These are phyloP conservation scores for Tiaroga cobitis DNA, from an alignment of 2,797 vertebrate species.

Conservation along the genomic window DNA sequence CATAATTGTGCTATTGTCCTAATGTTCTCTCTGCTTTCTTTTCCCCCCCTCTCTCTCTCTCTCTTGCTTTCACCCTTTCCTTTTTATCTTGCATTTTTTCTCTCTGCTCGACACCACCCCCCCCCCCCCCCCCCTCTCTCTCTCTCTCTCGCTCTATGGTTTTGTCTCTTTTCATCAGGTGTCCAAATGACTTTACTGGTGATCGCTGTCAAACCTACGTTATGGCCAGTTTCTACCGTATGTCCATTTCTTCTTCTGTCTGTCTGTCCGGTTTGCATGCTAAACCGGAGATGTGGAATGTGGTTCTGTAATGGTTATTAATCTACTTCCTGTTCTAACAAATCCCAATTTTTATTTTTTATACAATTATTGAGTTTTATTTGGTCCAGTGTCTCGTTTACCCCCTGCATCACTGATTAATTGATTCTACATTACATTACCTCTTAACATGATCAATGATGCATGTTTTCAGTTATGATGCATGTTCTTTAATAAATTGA, in stretches of 20 bases:
- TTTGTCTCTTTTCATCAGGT: slow-evolving; percentile 92
- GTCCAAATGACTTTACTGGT: slow-evolving; percentile 99
- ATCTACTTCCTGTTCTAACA: slow-evolving; percentile 50
- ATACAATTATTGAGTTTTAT: not conserved
- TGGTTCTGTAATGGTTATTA: slow-evolving; percentile 58
- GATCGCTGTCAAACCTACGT: slow-evolving; percentile 99
- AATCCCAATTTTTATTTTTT: not conserved
- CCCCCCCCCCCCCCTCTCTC: slow-evolving; percentile 76
- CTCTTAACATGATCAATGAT: slow-evolving; percentile 44
- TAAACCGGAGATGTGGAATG: slow-evolving; percentile 63
- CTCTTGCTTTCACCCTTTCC: slow-evolving; percentile 44
- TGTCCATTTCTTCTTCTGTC: slow-evolving; percentile 91
- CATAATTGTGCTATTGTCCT: slow-evolving; percentile 79
- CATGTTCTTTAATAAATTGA: slow-evolving; percentile 48
- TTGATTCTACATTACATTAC: slow-evolving; percentile 7
- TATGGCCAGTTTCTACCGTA: slow-evolving; percentile 99
- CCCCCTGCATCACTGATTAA: slow-evolving; percentile 29
- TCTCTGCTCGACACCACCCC: slow-evolving; percentile 77
- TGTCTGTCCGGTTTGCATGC: slow-evolving; percentile 68
- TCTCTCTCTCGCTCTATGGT: slow-evolving; percentile 88
- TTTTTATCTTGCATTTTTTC: slow-evolving; percentile 76
- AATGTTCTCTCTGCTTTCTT: slow-evolving; percentile 77
- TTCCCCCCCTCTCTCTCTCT: slow-evolving; percentile 2
- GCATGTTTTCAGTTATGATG: slow-evolving; percentile 54
- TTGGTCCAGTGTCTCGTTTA: slow-evolving; percentile 16